These are phyloP conservation scores for Cranoglanis bouderius DNA, from an alignment of 2,113 vertebrate genomes.

Conservation along the genomic window DNA sequence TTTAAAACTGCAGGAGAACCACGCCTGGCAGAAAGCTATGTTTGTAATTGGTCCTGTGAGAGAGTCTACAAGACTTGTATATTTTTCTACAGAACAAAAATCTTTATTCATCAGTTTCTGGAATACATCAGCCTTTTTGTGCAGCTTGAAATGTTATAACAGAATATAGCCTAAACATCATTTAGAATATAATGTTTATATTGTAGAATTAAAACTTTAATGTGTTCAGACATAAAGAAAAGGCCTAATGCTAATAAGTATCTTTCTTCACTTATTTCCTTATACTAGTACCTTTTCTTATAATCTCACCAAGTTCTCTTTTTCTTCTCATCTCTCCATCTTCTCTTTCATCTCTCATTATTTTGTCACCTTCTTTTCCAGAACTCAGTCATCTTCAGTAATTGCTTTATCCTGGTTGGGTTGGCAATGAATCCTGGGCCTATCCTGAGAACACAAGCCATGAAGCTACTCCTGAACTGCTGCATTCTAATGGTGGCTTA, in stretches of 20 bases:
- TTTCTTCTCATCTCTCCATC: neutral
- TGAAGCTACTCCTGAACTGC: neutral
- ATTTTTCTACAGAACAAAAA: slow-evolving; percentile 1
- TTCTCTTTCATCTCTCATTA: neutral
- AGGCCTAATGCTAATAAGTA: neutral
- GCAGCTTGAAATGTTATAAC: neutral
- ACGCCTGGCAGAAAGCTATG: slow-evolving; percentile 14
- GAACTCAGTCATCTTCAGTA: neutral
- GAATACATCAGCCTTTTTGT: neutral
- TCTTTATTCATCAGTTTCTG: neutral
- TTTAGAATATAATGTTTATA: neutral
- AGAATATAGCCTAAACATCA: neutral
- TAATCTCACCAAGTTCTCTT: neutral
- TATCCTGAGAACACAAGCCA: neutral
- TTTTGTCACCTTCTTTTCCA: neutral
- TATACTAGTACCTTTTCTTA: neutral
- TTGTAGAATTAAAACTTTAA: neutral
- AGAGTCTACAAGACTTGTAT: neutral
- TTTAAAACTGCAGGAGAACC: slow-evolving; percentile 9
- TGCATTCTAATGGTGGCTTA: neutral
- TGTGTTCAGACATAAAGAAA: neutral
- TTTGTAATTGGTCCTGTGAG: slow-evolving; percentile 19
- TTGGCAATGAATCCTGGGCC: neutral
- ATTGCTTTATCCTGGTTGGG: neutral
- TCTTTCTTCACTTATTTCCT: neutral